phyloP scores from a whole-genome alignment of 2,797 vertebrate genomes.

The Lerista edwardsae region DNA sequence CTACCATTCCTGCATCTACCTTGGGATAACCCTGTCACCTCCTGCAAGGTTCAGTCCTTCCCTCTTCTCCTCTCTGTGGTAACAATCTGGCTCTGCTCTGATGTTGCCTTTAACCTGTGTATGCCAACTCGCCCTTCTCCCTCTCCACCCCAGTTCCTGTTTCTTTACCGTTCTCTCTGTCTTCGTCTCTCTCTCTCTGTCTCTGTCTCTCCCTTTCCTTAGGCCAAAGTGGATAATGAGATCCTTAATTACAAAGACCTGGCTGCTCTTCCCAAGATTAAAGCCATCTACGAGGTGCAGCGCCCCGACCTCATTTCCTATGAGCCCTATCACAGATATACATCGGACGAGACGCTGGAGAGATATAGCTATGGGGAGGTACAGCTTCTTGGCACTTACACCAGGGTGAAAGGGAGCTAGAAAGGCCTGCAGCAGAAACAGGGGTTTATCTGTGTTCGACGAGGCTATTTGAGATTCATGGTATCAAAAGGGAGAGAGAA shows the following conservation, averaged over 20 bases:
- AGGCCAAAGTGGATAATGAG: slow-evolving; percentile 99
- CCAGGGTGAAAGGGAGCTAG: not conserved
- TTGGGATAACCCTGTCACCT: not conserved
- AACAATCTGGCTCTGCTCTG: not conserved
- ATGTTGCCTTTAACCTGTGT: slow-evolving; percentile 4
- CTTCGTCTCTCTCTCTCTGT: slow-evolving; percentile 56
- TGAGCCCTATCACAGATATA: slow-evolving; percentile 93
- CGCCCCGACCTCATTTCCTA: slow-evolving; percentile 96
- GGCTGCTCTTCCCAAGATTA: slow-evolving; percentile 98
- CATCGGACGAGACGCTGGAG: slow-evolving; percentile 92
- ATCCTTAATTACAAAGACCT: slow-evolving; percentile 99
- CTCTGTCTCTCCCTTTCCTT: slow-evolving; percentile 83
- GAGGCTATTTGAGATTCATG: slow-evolving; percentile 3
- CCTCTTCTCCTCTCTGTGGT: slow-evolving; percentile 37
- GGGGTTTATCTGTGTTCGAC: not conserved
- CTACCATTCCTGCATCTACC: slow-evolving; percentile 15
- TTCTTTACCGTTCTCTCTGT: slow-evolving; percentile 61
- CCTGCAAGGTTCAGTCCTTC: slow-evolving; percentile 25
- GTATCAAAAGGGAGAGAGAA: not conserved
- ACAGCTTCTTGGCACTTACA: slow-evolving; percentile 57
- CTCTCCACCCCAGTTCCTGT: slow-evolving; percentile 31
- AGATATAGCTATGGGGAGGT: slow-evolving; percentile 96
- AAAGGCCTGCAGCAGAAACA: not conserved
- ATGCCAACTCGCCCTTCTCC: slow-evolving; percentile 45
- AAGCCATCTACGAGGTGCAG: slow-evolving; percentile 98